phyloP scores from a whole-genome alignment of 1,140 invertebrate genomes.

The Drosophila watanabei region DNA sequence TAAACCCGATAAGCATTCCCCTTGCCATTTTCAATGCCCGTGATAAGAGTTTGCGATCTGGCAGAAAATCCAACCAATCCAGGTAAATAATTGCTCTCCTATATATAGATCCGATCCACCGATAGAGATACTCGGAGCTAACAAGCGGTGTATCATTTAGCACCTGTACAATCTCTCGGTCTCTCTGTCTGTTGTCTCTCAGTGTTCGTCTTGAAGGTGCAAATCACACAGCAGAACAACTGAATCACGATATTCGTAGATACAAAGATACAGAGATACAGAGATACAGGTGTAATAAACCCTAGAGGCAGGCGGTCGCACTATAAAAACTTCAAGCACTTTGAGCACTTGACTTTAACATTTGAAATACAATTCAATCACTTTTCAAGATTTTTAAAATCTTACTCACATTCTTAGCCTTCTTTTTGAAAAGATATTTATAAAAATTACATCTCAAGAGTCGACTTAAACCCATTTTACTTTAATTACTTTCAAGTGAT shows the following conservation, averaged over 20 bases:
- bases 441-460: not conserved
- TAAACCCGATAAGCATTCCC: constrained; percentile 24
- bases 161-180: not conserved
- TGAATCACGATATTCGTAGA: constrained; percentile 22
- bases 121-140: not conserved
- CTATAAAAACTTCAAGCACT: not conserved
- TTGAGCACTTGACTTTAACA: not conserved
- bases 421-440: constrained; percentile 2
- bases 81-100: constrained; percentile 16
- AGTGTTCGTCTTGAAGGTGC: not conserved
- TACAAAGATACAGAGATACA: constrained; percentile 8
- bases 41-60: constrained; percentile 6
- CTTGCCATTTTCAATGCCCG: not conserved
- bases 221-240: constrained; percentile 11
- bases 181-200: not conserved
- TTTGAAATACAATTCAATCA: not conserved
- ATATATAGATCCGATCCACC: not conserved
- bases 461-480: not conserved
- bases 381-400: not conserved
- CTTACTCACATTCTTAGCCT: not conserved
- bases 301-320: not conserved
- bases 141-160: constrained; percentile 8
- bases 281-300: constrained; percentile 9
- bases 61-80: constrained; percentile 1
- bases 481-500: not conserved